Evolutionary conservation across 2,888 invertebrate species (phyloP).

Genomic region (Scaptomyza parva): DNA sequence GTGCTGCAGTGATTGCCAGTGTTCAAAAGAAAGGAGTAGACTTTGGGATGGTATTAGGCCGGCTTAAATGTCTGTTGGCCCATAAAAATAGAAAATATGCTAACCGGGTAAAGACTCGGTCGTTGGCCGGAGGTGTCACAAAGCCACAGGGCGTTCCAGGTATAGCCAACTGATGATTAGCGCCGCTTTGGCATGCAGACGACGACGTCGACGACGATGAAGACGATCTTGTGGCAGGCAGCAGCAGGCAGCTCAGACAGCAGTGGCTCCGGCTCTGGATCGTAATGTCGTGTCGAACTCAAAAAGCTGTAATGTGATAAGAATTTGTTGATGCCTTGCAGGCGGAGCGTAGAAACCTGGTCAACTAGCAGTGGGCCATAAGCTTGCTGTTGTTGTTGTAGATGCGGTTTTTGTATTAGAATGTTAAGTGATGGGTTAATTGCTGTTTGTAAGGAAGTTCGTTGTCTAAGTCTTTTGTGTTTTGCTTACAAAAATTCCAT

Average conservation of each 20-base stretch:
- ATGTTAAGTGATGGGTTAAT: conserved; percentile 78
- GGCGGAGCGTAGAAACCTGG: conserved; percentile 9
- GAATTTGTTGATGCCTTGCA: conserved; percentile 16
- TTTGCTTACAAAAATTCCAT: conserved; percentile 25
- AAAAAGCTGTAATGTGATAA: conserved; percentile 32
- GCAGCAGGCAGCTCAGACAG: conserved; percentile 29
- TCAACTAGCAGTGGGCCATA: conserved; percentile 5
- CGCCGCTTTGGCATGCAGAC: conserved; percentile 46
- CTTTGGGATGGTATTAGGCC: conserved; percentile 23
- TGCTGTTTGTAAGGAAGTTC: conserved; percentile 55
- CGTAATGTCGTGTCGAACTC: conserved; percentile 18
- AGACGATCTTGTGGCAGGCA: conserved; percentile 27
- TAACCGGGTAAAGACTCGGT: conserved; percentile 35
- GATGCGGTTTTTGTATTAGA: conserved; percentile 62
- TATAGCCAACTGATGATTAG: conserved; percentile 58
- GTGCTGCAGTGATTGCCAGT: conserved; percentile 31
- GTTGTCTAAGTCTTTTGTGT: conserved; percentile 65
- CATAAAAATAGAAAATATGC: conserved; percentile 59
- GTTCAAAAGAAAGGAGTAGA: conserved; percentile 3
- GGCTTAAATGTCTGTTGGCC: conserved; percentile 43
- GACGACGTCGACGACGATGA: conserved; percentile 8
- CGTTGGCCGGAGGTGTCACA: conserved; percentile 58
- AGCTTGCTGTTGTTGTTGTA: conserved; percentile 9
- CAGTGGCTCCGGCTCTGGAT: conserved; percentile 2
- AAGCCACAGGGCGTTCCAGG: conserved; percentile 39